Percentiles rank a stretch among this genome's conserved stretches.
Evolutionary conservation across 2,888 invertebrate species (phyloP).

Genomic region (Osmoderma eremita): DNA sequence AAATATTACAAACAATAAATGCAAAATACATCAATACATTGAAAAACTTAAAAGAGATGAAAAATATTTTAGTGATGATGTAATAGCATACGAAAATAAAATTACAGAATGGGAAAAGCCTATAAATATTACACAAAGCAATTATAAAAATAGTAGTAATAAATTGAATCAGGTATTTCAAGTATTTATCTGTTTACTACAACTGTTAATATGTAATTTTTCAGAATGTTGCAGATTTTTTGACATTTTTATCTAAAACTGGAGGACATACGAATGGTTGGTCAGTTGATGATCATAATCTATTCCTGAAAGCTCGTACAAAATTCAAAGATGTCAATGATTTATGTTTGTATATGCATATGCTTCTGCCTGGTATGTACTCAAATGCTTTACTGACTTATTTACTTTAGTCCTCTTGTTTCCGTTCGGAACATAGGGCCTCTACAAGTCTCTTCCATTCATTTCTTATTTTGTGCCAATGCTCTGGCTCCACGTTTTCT

Average conservation of each 20-base stretch:
- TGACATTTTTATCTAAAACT: conserved; percentile 66
- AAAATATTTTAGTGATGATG: conserved; percentile 52
- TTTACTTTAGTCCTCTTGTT: neutral
- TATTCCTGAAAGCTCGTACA: conserved; percentile 63
- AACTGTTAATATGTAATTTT: conserved; percentile 46
- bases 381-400: neutral
- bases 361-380: conserved; percentile 55
- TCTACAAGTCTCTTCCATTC: no score
- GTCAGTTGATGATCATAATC: conserved; percentile 68
- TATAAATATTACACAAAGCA: conserved; percentile 37
- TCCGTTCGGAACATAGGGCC: no score
- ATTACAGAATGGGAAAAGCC: conserved; percentile 55
- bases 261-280: conserved; percentile 69
- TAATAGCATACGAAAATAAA: conserved; percentile 54
- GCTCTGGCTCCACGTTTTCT: no score
- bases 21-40: conserved; percentile 48
- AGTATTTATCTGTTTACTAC: conserved; percentile 19
- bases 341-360: conserved; percentile 52
- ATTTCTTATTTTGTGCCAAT: no score
- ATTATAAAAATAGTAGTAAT: conserved; percentile 43
- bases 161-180: conserved; percentile 49
- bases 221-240: conserved; percentile 68
- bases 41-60: conserved; percentile 51
- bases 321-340: conserved; percentile 55
- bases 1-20: conserved; percentile 53